Percentiles rank a stretch among this genome's conserved stretches.
phyloP scores from a whole-genome alignment of 2,113 vertebrate species.

The Pithys albifrons region DNA sequence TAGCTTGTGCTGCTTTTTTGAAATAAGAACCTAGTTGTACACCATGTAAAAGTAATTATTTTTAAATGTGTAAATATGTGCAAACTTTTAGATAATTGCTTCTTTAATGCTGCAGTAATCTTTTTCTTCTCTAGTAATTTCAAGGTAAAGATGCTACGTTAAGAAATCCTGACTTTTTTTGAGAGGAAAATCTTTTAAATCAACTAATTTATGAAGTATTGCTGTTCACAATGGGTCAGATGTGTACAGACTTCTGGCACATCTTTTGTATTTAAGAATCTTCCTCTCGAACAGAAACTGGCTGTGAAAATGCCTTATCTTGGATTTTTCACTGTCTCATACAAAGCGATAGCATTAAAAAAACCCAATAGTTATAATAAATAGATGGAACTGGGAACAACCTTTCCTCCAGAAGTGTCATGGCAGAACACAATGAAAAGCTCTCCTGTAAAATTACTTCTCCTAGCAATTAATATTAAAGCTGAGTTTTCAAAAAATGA shows the following conservation, averaged over 20 bases:
- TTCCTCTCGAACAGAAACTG: background rate
- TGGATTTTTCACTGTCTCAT: conserved; percentile 22
- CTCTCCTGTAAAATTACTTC: background rate
- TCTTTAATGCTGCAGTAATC: conserved; percentile 58
- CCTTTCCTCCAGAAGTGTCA: background rate
- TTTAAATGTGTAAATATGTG: conserved; percentile 72
- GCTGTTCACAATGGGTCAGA: background rate
- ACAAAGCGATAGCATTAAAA: background rate
- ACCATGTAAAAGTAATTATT: conserved; percentile 40
- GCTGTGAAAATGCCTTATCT: conserved; percentile 33
- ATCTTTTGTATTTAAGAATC: conserved; percentile 35
- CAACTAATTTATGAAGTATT: conserved; percentile 6
- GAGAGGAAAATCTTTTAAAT: conserved; percentile 28
- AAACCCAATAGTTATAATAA: background rate
- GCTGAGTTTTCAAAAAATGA: background rate
- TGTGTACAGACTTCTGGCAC: background rate
- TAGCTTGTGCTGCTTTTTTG: conserved; percentile 39
- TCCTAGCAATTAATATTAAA: background rate
- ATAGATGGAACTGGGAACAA: background rate
- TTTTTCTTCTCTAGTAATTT: conserved; percentile 41
- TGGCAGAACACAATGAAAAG: background rate
- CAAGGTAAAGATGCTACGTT: conserved; percentile 4
- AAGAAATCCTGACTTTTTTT: background rate
- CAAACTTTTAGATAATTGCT: conserved; percentile 55
- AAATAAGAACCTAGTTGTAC: conserved; percentile 24